Percentiles rank a stretch among this genome's conserved stretches.
Conservation (phyloP, 2,113 vertebrate species). For the Oreochromis tanganicae region DNA sequence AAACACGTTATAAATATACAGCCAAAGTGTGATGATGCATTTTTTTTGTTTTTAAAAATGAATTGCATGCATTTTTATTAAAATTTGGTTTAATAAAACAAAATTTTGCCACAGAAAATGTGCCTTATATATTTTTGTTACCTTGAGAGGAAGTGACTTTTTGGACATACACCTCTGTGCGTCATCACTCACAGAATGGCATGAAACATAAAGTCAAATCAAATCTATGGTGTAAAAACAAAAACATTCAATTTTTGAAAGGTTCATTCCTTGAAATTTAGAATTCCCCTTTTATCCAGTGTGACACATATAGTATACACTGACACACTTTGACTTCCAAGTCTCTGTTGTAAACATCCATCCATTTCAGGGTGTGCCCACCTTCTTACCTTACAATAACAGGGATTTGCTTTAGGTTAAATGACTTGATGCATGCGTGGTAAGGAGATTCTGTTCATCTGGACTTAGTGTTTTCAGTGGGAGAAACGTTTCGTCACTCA, state of each 20-base stretch:
- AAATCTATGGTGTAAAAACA: not conserved
- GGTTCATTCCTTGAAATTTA: not conserved
- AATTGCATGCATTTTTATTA: not conserved
- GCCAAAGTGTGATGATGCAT: not conserved
- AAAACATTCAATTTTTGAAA: not conserved
- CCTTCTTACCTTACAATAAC: not conserved
- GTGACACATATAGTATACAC: not conserved
- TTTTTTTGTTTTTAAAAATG: not conserved
- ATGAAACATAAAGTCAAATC: not conserved
- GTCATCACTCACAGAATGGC: not conserved
- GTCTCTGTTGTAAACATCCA: not conserved
- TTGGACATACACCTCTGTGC: not conserved
- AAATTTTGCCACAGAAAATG: not conserved
- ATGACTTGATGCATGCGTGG: not conserved
- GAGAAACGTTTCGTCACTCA: accelerated
- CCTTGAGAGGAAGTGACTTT: not conserved
- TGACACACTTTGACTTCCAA: not conserved
- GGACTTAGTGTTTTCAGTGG: not conserved
- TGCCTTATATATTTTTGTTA: not conserved
- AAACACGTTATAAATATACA: not conserved
- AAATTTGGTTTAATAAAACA: not conserved
- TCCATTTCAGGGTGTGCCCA: not conserved
- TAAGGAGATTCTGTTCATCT: not conserved
- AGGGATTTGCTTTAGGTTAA: not conserved
- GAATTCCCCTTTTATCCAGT: not conserved